A percentile compares a stretch with the other conserved stretches of the same genome.
phyloP scores from a whole-genome alignment of 2,113 vertebrate genomes.

The Hirundichthys speculiger region DNA sequence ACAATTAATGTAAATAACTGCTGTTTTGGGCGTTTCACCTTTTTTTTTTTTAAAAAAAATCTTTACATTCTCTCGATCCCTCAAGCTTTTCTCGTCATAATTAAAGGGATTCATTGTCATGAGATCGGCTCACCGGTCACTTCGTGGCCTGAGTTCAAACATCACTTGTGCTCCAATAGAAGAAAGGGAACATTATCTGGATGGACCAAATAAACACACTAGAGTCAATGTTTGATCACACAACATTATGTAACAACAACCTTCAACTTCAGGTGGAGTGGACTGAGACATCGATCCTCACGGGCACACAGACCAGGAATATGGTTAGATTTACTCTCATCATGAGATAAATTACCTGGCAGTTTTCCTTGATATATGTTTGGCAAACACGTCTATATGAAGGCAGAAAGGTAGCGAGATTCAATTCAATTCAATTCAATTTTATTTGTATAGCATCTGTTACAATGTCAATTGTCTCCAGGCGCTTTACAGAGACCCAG shows the following conservation, averaged over 20 bases:
- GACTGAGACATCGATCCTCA: neutral
- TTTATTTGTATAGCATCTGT: too few relatives aligned
- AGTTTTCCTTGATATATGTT: neutral
- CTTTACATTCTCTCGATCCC: too few relatives aligned
- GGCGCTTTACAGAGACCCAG: too few relatives aligned
- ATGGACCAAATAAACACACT: slow-evolving; percentile 23
- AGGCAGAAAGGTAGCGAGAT: neutral
- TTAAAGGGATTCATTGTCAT: neutral
- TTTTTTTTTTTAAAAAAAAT: too few relatives aligned
- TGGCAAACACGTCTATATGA: neutral
- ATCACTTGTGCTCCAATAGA: neutral
- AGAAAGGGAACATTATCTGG: neutral
- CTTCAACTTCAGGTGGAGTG: slow-evolving; percentile 22
- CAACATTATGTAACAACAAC: slow-evolving; percentile 12
- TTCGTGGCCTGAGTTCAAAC: neutral
- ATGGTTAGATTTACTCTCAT: neutral
- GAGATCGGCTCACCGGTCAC: neutral
- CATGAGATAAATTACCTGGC: neutral
- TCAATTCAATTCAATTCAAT: too few relatives aligned
- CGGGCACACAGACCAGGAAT: neutral
- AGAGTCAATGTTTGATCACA: slow-evolving; percentile 8
- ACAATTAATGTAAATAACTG: too few relatives aligned
- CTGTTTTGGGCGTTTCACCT: too few relatives aligned
- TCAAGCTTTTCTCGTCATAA: too few relatives aligned
- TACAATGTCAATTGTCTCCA: too few relatives aligned